Evolutionary conservation across 2,797 vertebrate genomes (phyloP), one percentile per base, ranked within the genome.

Genomic region (Momotus momota): DNA sequence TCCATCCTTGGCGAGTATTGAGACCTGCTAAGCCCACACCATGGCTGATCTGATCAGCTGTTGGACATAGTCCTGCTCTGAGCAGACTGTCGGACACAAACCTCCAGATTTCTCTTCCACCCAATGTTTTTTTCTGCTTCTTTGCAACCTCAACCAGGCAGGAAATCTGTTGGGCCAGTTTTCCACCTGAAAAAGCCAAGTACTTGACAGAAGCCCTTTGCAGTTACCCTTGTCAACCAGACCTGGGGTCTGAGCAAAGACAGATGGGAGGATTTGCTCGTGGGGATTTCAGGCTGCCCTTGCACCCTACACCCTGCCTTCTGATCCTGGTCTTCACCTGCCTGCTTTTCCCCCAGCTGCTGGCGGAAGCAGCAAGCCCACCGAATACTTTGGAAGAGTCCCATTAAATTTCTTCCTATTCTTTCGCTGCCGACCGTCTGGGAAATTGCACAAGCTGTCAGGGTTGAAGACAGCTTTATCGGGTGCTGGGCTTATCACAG

Each of bases 401-500:
- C 78, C 45, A 29, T 80, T 33, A 6, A 22, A 43, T 74, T 70
- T 57, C 64, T 85, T 85, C 21, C 61, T 66, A 4, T 77, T 83
- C 40, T 33, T 71, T 73, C 9, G 2, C 73, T 67, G 40, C 38
- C 0, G 0, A 40, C 62, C 79, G 58, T 46, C 62, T 46, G 83
- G 88, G 67, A 89, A 71, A 78, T 94, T 70, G 9, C 51, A 48
- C 22, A 14, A 38, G 64, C 80, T 93, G 90, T 85, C 93, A 70
- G 62, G 6, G 55, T 8, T 84, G 81, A 38, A 80, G 88, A 80
- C 67, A 80, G 86, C 57, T 93, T 91, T 91, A 87, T 93, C 83
- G 3, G 78, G 21, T 55, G 33, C 73, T 9, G 52, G 70, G 64
- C 67, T 94, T 85, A 71, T 91, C 92, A 82, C 67, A 38, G 81